Conservation (phyloP, 2,888 invertebrate genomes). For the Polia nebulosa region DNA sequence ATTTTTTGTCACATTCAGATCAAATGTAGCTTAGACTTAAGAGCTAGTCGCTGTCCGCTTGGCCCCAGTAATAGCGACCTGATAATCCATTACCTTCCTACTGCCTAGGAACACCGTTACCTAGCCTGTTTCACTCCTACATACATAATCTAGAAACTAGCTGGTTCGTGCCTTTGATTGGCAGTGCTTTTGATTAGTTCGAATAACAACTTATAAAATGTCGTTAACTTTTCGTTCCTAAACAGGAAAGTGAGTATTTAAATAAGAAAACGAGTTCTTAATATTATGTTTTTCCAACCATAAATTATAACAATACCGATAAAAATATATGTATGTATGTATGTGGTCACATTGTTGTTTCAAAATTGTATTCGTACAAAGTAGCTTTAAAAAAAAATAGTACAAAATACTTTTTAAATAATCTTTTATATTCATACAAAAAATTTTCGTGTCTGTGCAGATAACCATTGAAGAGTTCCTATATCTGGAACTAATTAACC, state of each 20-base stretch:
- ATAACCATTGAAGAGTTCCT: too few relatives aligned
- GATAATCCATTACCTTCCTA: constrained; percentile 29
- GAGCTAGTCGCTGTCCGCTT: background rate
- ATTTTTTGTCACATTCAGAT: background rate
- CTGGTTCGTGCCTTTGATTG: background rate
- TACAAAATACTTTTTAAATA: too few relatives aligned
- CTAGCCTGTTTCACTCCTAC: constrained; percentile 38
- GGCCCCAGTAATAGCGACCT: background rate
- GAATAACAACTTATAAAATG: background rate
- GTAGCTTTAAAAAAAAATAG: too few relatives aligned
- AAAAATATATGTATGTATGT: too few relatives aligned
- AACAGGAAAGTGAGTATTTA: background rate
- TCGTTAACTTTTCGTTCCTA: background rate
- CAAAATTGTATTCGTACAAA: too few relatives aligned
- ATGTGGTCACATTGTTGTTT: too few relatives aligned
- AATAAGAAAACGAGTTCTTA: background rate
- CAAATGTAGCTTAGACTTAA: background rate
- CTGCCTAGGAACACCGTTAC: constrained; percentile 44
- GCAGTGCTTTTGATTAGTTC: background rate
- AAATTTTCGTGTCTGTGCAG: too few relatives aligned
- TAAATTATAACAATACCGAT: too few relatives aligned
- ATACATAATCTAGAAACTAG: constrained; percentile 23
- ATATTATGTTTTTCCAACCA: constrained; percentile 4
- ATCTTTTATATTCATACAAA: too few relatives aligned
- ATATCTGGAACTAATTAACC: too few relatives aligned